A percentile compares a stretch with the other conserved stretches of the same genome.
Evolutionary conservation across 2,888 invertebrate species (phyloP).

Genomic region (Gisinianus flammeolus): DNA sequence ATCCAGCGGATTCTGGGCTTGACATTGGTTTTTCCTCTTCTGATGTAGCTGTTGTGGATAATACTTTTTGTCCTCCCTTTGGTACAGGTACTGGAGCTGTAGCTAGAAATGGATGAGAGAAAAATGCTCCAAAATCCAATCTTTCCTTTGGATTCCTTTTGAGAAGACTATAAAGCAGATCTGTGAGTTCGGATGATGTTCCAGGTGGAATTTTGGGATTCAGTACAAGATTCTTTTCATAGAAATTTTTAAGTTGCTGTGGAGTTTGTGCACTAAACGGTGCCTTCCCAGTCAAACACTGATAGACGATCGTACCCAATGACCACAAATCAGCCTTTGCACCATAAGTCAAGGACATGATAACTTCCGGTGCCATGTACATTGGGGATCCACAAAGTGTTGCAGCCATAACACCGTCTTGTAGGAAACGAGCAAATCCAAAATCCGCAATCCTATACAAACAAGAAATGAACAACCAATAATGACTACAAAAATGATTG

Average conservation of each 20-base stretch:
- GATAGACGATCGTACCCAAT: conserved; percentile 97
- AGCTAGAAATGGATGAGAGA: conserved; percentile 82
- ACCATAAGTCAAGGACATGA: conserved; percentile 98
- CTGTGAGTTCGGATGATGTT: conserved; percentile 87
- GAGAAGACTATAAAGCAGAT: conserved; percentile 80
- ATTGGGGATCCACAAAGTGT: conserved; percentile 99
- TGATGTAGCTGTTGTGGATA: conserved; percentile 18
- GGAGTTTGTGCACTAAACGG: conserved; percentile 98
- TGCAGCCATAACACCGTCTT: conserved; percentile 99
- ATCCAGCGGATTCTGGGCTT: conserved; percentile 58
- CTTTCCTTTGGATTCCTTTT: conserved; percentile 92
- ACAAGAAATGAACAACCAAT: too few species aligned
- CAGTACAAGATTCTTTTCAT: conserved; percentile 91
- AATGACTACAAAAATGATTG: too few species aligned
- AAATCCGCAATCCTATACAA: conserved; percentile 82
- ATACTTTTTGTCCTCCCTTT: conserved; percentile 39
- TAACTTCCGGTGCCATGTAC: conserved; percentile 93
- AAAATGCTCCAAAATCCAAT: conserved; percentile 95
- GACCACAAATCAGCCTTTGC: conserved; percentile 99
- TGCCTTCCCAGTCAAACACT: conserved; percentile 97
- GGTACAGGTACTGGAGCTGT: conserved; percentile 58
- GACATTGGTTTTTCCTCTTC: conserved; percentile 57
- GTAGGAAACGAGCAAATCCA: conserved; percentile 97
- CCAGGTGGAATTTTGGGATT: conserved; percentile 92
- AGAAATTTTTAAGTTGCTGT: conserved; percentile 94